These are phyloP conservation scores for Mastomys coucha DNA, from an alignment of 2,113 vertebrate genomes.

Conservation along the genomic window DNA sequence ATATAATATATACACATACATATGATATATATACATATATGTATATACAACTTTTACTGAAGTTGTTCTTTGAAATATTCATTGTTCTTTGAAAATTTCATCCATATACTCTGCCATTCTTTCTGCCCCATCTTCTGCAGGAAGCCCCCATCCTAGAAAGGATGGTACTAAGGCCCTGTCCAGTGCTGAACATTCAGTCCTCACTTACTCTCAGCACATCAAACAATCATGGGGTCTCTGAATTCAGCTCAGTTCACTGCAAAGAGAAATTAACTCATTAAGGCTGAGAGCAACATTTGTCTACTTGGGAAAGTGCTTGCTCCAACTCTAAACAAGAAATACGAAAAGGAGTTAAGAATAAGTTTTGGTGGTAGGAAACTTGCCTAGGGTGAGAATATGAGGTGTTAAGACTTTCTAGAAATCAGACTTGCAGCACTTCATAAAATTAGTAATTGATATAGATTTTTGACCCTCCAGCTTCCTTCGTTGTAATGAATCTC, in stretches of 20 bases:
- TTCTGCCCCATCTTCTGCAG: neutral
- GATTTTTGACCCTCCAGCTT: constrained; percentile 20
- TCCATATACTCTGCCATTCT: neutral
- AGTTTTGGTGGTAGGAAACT: neutral
- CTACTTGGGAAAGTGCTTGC: neutral
- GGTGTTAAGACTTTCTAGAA: neutral
- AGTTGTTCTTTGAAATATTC: neutral
- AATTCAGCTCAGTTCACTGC: neutral
- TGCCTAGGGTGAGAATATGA: neutral
- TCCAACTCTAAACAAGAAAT: neutral
- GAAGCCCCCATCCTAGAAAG: no score
- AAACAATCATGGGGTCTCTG: neutral
- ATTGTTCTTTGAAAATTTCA: neutral
- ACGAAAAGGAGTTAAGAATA: neutral
- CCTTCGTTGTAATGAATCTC: constrained; percentile 43
- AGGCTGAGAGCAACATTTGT: neutral
- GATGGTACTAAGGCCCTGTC: neutral
- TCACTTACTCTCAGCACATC: neutral
- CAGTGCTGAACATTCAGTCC: neutral
- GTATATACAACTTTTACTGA: neutral
- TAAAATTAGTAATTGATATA: constrained; percentile 48
- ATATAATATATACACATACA: no score
- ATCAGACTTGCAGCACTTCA: constrained; percentile 6
- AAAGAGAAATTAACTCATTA: neutral
- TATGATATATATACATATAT: no score